Conservation (phyloP, 2,797 vertebrate species). For the Squalus acanthias region DNA sequence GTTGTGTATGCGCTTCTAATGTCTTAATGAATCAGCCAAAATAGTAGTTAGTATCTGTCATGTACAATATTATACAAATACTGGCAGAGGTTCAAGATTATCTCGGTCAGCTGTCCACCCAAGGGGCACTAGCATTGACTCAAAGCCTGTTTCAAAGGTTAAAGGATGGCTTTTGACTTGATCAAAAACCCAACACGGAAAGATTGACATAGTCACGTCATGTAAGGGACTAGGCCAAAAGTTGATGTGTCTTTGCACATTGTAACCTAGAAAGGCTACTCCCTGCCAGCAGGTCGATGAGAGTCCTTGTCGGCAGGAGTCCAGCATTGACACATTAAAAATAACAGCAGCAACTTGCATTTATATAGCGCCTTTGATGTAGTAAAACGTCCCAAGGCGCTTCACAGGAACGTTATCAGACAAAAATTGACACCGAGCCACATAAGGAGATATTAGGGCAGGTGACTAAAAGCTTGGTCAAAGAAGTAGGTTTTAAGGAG, state of each 20-base stretch:
- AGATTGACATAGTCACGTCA: neutral
- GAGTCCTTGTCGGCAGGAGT: neutral
- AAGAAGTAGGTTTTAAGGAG: no score
- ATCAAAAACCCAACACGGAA: neutral
- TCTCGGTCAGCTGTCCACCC: neutral
- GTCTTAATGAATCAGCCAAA: neutral
- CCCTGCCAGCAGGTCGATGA: neutral
- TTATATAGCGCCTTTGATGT: no score
- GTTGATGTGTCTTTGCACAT: neutral
- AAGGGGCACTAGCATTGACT: neutral
- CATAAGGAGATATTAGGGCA: no score
- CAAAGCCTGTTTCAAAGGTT: neutral
- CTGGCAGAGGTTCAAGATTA: neutral
- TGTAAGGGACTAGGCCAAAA: neutral
- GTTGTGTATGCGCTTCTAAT: neutral
- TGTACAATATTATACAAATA: neutral
- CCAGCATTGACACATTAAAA: neutral
- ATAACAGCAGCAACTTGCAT: neutral
- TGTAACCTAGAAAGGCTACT: neutral
- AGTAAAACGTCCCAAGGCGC: no score
- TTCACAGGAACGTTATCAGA: no score
- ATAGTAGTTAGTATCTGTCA: neutral
- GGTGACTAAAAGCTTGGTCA: no score
- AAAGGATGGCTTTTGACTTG: neutral
- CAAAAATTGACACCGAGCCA: no score